These are phyloP conservation scores for Drosophila pseudoobscura DNA, from an alignment of 1,140 invertebrate species.

Conservation along the genomic window DNA sequence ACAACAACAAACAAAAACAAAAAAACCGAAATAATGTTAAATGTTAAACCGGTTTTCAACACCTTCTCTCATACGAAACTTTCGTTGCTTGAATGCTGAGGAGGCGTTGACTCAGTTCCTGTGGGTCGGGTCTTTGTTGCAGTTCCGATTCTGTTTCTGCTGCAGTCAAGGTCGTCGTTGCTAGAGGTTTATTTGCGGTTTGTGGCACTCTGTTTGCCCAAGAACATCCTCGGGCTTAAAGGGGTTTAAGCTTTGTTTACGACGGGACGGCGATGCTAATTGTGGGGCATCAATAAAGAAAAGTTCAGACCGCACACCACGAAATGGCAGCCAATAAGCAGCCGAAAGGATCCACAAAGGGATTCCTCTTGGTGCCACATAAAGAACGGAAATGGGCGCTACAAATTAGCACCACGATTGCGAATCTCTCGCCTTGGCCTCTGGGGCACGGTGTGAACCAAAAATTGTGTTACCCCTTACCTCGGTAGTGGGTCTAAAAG, in stretches of 20 bases:
- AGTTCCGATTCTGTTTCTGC: too few species aligned
- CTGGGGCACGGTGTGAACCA: slow-evolving; percentile 49
- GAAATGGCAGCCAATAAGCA: slow-evolving; percentile 16
- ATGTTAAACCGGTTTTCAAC: slow-evolving; percentile 38
- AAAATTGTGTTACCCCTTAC: slow-evolving; percentile 31
- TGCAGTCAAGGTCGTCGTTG: slow-evolving; percentile 58
- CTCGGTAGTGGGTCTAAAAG: too few species aligned
- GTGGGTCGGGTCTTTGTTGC: slow-evolving; percentile 9
- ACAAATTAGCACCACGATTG: slow-evolving; percentile 69
- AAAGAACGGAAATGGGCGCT: slow-evolving; percentile 74
- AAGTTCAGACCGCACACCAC: slow-evolving; percentile 51
- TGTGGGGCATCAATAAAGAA: slow-evolving; percentile 68
- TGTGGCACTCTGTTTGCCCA: slow-evolving; percentile 52
- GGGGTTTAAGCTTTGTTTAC: slow-evolving; percentile 69
- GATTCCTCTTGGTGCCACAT: slow-evolving; percentile 27
- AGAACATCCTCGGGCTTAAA: slow-evolving; percentile 31
- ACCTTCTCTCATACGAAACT: background rate
- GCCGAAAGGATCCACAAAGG: slow-evolving; percentile 20
- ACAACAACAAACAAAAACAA: too few species aligned
- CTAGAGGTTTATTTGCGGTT: slow-evolving; percentile 60
- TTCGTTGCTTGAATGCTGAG: too few species aligned
- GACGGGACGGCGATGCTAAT: slow-evolving; percentile 53
- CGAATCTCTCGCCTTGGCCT: slow-evolving; percentile 15
- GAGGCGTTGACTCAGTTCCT: slow-evolving; percentile 37
- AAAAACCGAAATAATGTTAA: slow-evolving; percentile 13